Base-by-base conservation (phyloP, 2,888 invertebrate species). In the Digitonthophagus gazella region DNA sequence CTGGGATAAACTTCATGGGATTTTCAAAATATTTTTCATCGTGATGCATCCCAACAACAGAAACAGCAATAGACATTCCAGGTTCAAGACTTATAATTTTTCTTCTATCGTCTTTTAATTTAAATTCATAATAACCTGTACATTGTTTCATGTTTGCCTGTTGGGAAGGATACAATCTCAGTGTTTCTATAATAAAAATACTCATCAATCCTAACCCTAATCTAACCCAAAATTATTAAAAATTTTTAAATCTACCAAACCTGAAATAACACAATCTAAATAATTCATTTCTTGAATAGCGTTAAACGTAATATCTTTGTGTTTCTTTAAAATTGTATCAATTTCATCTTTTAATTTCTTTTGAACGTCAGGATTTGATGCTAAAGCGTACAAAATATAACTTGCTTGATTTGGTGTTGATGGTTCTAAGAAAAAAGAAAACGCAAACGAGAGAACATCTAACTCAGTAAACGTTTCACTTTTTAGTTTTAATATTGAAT, bases 341-440 rank as follows among this genome's bases (percentile, higher is more conserved):
- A 86, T 76, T 75, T 86, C 85, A 1, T 75, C 11, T 3, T 81
- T 76, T 3, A 85, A 70, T 72, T 78, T 83, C 1, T 80, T 74
- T 71, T 86, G 85, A 1, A 83, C 72, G 1, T 82, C 77, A 0
- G 75, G 77, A 74, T 85, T 77, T 3, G 68, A 58, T 0, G 85
- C 84, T 15, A 86, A 71, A 19, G 82, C 78, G 71, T 81, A 84
- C 1, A 81, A 75, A 1, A 80, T 68, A 66, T 81, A 84, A 56
- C 78, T 79, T 55, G 85, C 73, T 0, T 81, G 80, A 0, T 80
- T 77, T 0, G 84, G 82, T 14, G 83, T 84, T 0, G 85, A 85
- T 73, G 85, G 84, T 55, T 85, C 86, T 0, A 80, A 64, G 69
- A 83, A 84, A 71, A 84, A 84, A 0, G 84, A 78, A 0, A 84